Base-by-base conservation (phyloP, 2,888 invertebrate species). In the Chloromyia formosa region DNA sequence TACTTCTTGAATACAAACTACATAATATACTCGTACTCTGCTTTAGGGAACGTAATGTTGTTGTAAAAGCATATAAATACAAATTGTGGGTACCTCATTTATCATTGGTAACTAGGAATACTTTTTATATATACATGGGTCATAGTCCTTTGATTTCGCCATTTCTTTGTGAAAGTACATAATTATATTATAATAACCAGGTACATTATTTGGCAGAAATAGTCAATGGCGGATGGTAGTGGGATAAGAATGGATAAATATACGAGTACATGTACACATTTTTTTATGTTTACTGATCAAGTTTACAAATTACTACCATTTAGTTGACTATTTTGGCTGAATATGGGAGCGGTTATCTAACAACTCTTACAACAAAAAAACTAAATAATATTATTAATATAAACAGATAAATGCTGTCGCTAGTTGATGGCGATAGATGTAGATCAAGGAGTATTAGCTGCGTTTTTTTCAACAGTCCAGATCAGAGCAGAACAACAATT, bases 91-190 rank as follows among this genome's bases (percentile, higher is more conserved):
- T n/a, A n/a, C 35, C 12, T 61, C 61, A 61, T 61, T 2, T 27
- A 1, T 61, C 61, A 61, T 61, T 61, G 61, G 61, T 23, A 61
- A 35, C 27, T 61, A 61, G 61, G 22, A 2, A 61, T 61, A 61
- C 35, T 27, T 2, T 14, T n/a, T n/a, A n/a, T n/a, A n/a, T n/a
- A 35, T n/a, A 12, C 14, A 7, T 61, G 14, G 61, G 61, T 27
- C 35, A 61, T 27, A 27, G 35, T 61, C 35, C 14, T 27, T 61
- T 61, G 23, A 61, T 27, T 23, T 27, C 22, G 27, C 35, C 22
- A 4, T 61, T 22, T 27, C 35, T 18, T 9, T 61, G 61, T 61
- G 61, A 35, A 61, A 61, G 23, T 27, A 27, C 14, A 12, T 61
- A 61, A 61, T 61, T 18, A 20, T 61, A 61, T 27, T 16, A 27